Conservation (phyloP, 2,888 invertebrate genomes). For the Drosophila peninsularis region DNA sequence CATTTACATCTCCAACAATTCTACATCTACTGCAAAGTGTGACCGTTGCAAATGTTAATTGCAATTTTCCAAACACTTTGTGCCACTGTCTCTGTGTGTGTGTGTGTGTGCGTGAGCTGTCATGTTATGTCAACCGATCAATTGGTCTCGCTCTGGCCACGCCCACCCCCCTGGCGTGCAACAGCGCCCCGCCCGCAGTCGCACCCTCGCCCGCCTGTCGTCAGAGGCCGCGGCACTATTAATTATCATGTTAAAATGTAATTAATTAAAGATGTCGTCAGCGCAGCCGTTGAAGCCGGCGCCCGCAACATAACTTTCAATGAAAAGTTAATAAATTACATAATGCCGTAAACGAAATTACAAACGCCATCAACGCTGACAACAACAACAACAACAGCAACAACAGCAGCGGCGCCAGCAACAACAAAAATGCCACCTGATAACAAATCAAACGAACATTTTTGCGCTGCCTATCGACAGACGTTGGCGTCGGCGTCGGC, state of each 20-base stretch:
- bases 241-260: slow-evolving; percentile 79
- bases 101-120: slow-evolving; percentile 9
- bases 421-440: slow-evolving; percentile 50
- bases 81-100: slow-evolving; percentile 3
- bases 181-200: slow-evolving; percentile 10
- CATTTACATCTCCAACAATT: no score
- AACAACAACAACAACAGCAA: slow-evolving; percentile 36
- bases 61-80: background rate
- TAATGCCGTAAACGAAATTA: slow-evolving; percentile 77
- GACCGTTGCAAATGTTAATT: background rate
- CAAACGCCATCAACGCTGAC: slow-evolving; percentile 73
- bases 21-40: no score
- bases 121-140: slow-evolving; percentile 48
- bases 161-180: background rate
- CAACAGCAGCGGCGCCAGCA: slow-evolving; percentile 34
- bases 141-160: slow-evolving; percentile 33
- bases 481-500: background rate
- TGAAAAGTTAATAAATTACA: slow-evolving; percentile 79
- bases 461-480: slow-evolving; percentile 46
- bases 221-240: slow-evolving; percentile 64
- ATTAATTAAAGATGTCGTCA: slow-evolving; percentile 79
- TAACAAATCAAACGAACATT: slow-evolving; percentile 72
- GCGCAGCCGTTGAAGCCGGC: slow-evolving; percentile 43
- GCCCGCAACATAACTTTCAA: slow-evolving; percentile 76
- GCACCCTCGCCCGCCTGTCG: slow-evolving; percentile 36